Percentiles rank a stretch among this genome's conserved stretches.
phyloP scores from a whole-genome alignment of 2,113 vertebrate genomes.

The Nanger granti region DNA sequence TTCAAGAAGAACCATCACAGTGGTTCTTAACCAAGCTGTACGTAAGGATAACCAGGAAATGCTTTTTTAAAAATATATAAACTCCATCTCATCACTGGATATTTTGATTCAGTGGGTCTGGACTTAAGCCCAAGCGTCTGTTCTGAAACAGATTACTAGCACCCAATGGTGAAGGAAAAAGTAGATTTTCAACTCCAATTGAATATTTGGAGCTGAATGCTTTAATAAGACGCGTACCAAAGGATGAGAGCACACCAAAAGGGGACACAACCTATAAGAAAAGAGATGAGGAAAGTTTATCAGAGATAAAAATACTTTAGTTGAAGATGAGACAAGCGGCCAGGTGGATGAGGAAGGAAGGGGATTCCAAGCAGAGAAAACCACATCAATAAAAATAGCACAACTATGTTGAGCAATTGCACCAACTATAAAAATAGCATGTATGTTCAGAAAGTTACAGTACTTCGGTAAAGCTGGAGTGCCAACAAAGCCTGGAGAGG shows the following conservation, averaged over 20 bases:
- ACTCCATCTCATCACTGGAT: not conserved
- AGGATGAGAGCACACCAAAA: not conserved
- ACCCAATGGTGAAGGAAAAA: not conserved
- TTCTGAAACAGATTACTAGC: not conserved
- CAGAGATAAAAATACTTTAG: not conserved
- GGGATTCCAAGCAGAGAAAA: not conserved
- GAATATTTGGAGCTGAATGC: not conserved
- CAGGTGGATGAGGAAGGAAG: not conserved
- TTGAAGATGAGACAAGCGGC: not conserved
- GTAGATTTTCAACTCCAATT: not conserved
- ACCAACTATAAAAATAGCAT: conserved; percentile 6
- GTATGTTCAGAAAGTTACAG: conserved; percentile 3
- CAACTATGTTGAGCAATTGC: not conserved
- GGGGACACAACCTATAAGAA: not conserved
- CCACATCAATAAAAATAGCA: conserved; percentile 1
- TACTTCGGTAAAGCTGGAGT: not conserved
- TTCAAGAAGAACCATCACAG: not conserved
- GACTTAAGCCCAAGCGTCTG: not conserved
- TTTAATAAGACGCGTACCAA: not conserved
- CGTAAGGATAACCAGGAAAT: not conserved
- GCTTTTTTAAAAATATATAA: not conserved
- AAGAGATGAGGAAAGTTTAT: not conserved
- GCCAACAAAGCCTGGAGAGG: not conserved
- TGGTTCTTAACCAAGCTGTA: not conserved
- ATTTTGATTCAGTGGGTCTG: conserved; percentile 7